These are phyloP conservation scores for Drosophila lini DNA, from an alignment of 1,140 invertebrate genomes.

Conservation along the genomic window DNA sequence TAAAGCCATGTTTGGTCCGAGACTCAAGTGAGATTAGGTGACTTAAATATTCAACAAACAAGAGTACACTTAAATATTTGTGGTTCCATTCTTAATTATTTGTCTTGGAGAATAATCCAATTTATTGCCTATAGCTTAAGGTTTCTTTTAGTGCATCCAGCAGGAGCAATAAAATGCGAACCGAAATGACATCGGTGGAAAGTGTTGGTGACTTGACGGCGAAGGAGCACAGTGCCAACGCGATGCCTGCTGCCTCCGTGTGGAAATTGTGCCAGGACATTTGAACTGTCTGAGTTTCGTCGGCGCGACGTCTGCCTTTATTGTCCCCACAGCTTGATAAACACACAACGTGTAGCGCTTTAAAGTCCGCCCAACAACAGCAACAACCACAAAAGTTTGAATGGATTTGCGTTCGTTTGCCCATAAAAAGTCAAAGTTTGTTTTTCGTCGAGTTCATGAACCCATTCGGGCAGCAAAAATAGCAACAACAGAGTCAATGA, in stretches of 20 bases:
- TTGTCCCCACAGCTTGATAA: constrained; percentile 53
- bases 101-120: neutral
- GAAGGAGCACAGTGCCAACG: constrained; percentile 1
- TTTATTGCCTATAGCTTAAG: neutral
- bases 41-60: constrained; percentile 6
- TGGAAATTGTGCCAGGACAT: constrained; percentile 47
- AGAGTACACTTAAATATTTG: constrained; percentile 1
- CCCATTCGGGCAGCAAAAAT: constrained; percentile 32
- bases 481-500: constrained; percentile 22
- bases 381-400: constrained; percentile 59
- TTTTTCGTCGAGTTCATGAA: constrained; percentile 74
- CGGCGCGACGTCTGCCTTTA: constrained; percentile 49
- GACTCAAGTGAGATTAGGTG: constrained; percentile 15
- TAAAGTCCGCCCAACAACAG: constrained; percentile 41
- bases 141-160: constrained; percentile 13
- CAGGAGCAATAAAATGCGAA: constrained; percentile 3
- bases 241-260: neutral
- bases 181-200: constrained; percentile 13
- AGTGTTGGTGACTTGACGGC: constrained; percentile 35
- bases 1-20: constrained; percentile 55
- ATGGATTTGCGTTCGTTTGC: constrained; percentile 50
- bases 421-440: constrained; percentile 76
- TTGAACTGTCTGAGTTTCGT: constrained; percentile 36
- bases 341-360: constrained; percentile 50
- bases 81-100: neutral